phyloP scores from a whole-genome alignment of 35 echinoderm and acorn worm genomes.

The Strongylocentrotus purpuratus region DNA sequence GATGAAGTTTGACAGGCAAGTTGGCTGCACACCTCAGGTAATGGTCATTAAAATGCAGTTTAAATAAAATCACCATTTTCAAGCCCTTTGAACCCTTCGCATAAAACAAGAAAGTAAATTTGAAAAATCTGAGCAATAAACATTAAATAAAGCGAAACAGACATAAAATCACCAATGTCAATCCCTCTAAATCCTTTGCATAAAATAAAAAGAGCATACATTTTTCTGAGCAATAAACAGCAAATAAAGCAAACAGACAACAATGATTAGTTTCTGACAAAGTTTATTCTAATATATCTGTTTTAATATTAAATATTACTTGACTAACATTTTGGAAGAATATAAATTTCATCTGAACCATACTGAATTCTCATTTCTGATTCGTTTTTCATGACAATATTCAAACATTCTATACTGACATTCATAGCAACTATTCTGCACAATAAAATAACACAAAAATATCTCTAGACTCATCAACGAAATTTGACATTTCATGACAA shows the following conservation, averaged over 20 bases:
- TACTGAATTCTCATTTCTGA: background rate
- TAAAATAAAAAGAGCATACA: background rate
- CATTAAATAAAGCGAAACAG: too few species aligned
- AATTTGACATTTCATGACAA: background rate
- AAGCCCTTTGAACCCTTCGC: too few species aligned
- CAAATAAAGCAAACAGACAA: background rate
- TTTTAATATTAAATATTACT: slow-evolving; percentile 21
- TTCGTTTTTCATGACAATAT: background rate
- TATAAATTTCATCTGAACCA: slow-evolving; percentile 13
- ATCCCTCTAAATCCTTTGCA: too few species aligned
- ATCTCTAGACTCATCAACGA: background rate
- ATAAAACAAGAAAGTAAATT: too few species aligned
- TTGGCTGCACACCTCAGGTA: too few species aligned
- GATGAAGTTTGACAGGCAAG: too few species aligned
- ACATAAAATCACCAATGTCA: too few species aligned
- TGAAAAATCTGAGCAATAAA: too few species aligned
- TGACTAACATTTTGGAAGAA: slow-evolving; percentile 13
- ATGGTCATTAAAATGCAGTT: too few species aligned
- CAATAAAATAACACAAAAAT: background rate
- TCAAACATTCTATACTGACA: background rate
- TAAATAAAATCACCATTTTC: too few species aligned
- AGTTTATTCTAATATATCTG: background rate
- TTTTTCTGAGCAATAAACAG: background rate
- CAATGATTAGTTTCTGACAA: background rate
- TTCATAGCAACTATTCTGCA: background rate